Percentiles rank a stretch among this genome's conserved stretches.
phyloP scores from a whole-genome alignment of 2,113 vertebrate genomes.

The Aphelocoma coerulescens region DNA sequence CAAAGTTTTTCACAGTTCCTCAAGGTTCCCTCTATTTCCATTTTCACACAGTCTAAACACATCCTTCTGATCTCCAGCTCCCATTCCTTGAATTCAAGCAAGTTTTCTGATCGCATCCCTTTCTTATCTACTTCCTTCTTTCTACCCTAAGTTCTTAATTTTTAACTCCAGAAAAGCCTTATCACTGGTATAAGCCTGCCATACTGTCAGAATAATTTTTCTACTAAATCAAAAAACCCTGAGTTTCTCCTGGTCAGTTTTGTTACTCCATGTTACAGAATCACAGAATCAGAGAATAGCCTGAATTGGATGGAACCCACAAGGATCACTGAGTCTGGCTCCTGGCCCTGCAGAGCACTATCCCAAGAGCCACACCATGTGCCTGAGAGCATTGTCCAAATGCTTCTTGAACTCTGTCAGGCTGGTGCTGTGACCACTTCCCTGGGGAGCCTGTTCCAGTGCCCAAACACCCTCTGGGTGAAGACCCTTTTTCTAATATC shows the following conservation, averaged over 20 bases:
- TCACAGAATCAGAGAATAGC: not conserved
- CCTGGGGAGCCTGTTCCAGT: not conserved
- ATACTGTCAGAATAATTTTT: not conserved
- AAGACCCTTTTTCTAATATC: not conserved
- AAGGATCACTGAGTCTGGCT: not conserved
- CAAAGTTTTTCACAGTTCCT: not conserved
- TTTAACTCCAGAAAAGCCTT: not conserved
- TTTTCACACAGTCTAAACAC: not conserved
- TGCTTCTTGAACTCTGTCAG: too few relatives aligned
- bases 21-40: not conserved
- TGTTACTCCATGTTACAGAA: not conserved
- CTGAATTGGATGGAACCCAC: not conserved
- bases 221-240: not conserved
- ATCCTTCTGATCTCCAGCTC: not conserved
- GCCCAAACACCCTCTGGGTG: not conserved
- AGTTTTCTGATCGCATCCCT: not conserved
- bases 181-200: not conserved
- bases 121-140: conserved; percentile 1
- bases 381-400: not conserved
- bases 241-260: not conserved
- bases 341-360: not conserved
- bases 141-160: not conserved
- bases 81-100: not conserved
- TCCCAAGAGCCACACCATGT: not conserved
- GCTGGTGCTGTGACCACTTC: not conserved